phyloP scores from a whole-genome alignment of 2,113 vertebrate genomes.

The Propithecus coquereli region DNA sequence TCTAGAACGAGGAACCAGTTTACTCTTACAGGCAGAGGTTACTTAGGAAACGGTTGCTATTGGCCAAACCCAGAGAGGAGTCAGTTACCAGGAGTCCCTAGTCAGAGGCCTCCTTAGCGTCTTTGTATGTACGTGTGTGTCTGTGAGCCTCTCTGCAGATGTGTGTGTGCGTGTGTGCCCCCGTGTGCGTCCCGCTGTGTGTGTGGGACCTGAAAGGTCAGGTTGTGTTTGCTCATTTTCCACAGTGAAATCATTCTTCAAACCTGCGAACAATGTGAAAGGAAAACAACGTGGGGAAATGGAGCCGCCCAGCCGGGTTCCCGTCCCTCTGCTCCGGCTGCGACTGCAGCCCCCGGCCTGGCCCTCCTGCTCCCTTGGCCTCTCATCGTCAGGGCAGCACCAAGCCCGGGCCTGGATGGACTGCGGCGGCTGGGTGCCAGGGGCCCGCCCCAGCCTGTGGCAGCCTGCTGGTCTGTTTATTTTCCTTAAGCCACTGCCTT shows the following conservation, averaged over 20 bases:
- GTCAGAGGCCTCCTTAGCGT: neutral
- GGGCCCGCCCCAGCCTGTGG: neutral
- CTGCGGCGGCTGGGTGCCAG: neutral
- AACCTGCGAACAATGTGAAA: constrained; percentile 75
- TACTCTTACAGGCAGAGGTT: neutral
- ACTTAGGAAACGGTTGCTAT: neutral
- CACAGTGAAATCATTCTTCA: constrained; percentile 75
- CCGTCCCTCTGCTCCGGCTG: neutral
- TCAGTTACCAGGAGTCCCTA: neutral
- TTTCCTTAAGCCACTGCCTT: constrained; percentile 52
- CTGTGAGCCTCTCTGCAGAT: neutral
- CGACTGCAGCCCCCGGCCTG: neutral
- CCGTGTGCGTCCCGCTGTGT: neutral
- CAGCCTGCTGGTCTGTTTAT: constrained; percentile 46
- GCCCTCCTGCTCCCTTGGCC: neutral
- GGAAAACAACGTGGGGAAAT: constrained; percentile 73
- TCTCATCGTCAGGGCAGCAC: neutral
- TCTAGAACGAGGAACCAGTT: neutral
- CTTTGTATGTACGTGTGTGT: neutral
- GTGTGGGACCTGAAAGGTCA: constrained; percentile 42
- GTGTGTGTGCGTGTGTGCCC: neutral
- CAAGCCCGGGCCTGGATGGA: neutral
- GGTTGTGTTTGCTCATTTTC: constrained; percentile 69
- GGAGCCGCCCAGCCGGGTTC: constrained; percentile 70
- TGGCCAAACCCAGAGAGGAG: neutral